These are phyloP conservation scores for Drosophila greeni DNA, from an alignment of 2,888 invertebrate species.

Conservation along the genomic window DNA sequence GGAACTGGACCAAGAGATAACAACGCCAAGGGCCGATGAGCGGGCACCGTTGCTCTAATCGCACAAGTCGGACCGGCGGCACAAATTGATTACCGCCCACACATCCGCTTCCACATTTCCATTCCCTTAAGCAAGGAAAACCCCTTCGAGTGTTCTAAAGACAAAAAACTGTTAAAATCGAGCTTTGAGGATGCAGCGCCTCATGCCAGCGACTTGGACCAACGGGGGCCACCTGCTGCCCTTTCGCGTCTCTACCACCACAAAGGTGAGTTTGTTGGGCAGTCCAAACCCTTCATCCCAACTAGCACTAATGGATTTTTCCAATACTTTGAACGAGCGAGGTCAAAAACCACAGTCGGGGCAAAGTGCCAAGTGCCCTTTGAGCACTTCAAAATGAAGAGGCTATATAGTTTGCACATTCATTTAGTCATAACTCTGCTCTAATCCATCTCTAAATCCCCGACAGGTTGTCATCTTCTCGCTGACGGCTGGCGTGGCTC, in stretches of 20 bases:
- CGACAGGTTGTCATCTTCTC: conserved; percentile 79
- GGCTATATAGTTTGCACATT: background rate
- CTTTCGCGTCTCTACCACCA: conserved; percentile 76
- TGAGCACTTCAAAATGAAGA: background rate
- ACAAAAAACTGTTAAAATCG: background rate
- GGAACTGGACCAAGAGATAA: conserved; percentile 3
- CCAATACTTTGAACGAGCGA: background rate
- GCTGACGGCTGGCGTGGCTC: conserved; percentile 84
- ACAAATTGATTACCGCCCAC: conserved; percentile 13
- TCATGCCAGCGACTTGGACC: conserved; percentile 69
- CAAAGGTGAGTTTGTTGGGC: conserved; percentile 70
- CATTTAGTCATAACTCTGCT: background rate
- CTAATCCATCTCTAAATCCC: too few relatives aligned
- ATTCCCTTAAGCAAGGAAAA: conserved; percentile 7
- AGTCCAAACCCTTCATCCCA: background rate
- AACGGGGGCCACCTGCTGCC: conserved; percentile 72
- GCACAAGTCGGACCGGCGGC: conserved; percentile 19
- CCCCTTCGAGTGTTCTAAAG: conserved; percentile 3
- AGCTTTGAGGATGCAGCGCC: conserved; percentile 53
- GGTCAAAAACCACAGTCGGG: background rate
- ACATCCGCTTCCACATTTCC: conserved; percentile 9
- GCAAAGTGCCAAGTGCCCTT: conserved; percentile 2
- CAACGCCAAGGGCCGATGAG: conserved; percentile 12
- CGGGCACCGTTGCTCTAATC: conserved; percentile 24
- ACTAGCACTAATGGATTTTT: background rate